Base-by-base conservation (phyloP, 2,888 invertebrate species). In the Shargacucullia verbasci region DNA sequence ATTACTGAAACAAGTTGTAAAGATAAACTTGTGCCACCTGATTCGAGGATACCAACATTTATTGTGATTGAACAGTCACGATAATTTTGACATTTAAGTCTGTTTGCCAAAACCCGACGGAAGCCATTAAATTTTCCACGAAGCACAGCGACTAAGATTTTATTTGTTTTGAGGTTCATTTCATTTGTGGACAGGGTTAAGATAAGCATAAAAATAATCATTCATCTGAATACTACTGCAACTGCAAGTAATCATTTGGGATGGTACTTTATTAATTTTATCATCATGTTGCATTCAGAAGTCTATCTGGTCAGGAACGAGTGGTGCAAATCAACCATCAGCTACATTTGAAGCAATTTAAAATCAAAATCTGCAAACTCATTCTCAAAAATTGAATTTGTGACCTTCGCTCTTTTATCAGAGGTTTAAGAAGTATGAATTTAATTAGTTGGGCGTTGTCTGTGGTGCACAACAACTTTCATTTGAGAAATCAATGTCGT, bases 391-490 rank as follows among this genome's bases (percentile, higher is more conserved):
- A 84, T 82, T 83, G 71, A 80, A 77, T 77, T 66, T 41, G 59
- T 79, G 80, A 83, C 85, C 85, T 86, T 84, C 80, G 76, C 74
- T 73, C 76, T 79, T 70, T 73, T 70, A 73, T 74, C 62, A 72
- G 59, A 59, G 63, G 50, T 57, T 72, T 73, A 70, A 73, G 66
- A 72, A 70, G 74, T 75, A 73, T 49, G 60, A 70, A 76, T 78
- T 76, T 75, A 79, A 83, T 80, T 77, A 80, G 71, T 72, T 62
- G 67, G 70, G 67, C 54, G 64, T 70, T 72, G 70, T 67, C 70
- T 70, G 60, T 54, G 39, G 53, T 59, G 64, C 60, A 70, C 62
- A 78, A 81, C 81, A 78, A 83, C 83, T 83, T 83, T 84, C 82
- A 79, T 81, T 80, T 79, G 60, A 73, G 71, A 74, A 71, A 81